Evolutionary conservation across 1,140 invertebrate genomes (phyloP).

Genomic region (Halictus rubicundus): DNA sequence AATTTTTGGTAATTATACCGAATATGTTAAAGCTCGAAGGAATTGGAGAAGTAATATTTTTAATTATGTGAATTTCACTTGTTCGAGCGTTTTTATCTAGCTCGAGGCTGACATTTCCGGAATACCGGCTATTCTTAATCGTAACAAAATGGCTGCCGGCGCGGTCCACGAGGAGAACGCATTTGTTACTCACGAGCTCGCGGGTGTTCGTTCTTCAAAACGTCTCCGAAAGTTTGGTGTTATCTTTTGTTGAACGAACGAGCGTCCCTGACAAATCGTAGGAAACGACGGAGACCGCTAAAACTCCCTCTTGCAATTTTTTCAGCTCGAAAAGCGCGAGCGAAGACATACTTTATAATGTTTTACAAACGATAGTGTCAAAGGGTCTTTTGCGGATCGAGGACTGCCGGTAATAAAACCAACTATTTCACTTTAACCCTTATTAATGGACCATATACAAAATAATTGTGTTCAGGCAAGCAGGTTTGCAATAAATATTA

Average conservation of each 20-base stretch:
- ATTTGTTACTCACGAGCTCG: constrained; percentile 56
- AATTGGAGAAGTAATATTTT: not conserved
- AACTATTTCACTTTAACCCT: too few relatives aligned
- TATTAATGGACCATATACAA: too few relatives aligned
- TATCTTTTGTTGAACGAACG: constrained; percentile 55
- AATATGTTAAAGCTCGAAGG: not conserved
- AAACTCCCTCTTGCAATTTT: constrained; percentile 33
- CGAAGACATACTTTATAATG: too few relatives aligned
- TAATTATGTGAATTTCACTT: not conserved
- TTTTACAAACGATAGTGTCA: too few relatives aligned
- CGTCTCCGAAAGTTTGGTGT: constrained; percentile 62
- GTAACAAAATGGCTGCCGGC: constrained; percentile 45
- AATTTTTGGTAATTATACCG: not conserved
- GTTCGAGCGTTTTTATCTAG: not conserved
- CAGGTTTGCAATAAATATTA: too few relatives aligned
- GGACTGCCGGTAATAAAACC: too few relatives aligned
- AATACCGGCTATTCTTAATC: constrained; percentile 49
- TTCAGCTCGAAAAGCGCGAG: too few relatives aligned
- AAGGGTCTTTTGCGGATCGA: too few relatives aligned
- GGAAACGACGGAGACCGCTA: constrained; percentile 29
- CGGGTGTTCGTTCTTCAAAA: constrained; percentile 51
- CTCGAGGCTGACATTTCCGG: constrained; percentile 25
- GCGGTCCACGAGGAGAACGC: constrained; percentile 27
- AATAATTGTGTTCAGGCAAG: too few relatives aligned
- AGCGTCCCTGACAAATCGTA: constrained; percentile 66